phyloP scores from a whole-genome alignment of 2,797 vertebrate genomes.

The Tenualosa thibaudeaui region DNA sequence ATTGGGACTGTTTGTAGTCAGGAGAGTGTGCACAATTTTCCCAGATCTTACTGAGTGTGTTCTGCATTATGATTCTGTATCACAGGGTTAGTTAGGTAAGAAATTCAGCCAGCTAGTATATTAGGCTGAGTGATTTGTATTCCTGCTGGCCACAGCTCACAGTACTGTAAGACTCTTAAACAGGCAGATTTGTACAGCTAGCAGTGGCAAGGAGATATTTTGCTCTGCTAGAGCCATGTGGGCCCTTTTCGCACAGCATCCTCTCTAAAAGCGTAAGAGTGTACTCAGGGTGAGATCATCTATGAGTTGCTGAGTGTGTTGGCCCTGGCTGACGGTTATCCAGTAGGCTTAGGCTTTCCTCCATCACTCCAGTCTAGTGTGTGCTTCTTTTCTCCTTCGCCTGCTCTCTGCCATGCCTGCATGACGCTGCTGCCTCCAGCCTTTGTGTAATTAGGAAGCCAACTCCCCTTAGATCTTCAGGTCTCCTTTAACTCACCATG shows the following conservation, averaged over 20 bases:
- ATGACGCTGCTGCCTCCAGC: constrained; percentile 18
- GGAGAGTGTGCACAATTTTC: too few relatives aligned
- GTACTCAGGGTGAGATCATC: not conserved
- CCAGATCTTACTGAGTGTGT: too few relatives aligned
- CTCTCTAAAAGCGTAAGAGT: not conserved
- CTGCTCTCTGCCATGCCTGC: constrained; percentile 24
- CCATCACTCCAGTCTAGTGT: too few relatives aligned
- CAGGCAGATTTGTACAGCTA: not conserved
- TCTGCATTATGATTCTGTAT: too few relatives aligned
- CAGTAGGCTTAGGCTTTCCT: not conserved
- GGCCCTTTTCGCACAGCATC: not conserved
- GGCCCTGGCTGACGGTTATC: not conserved
- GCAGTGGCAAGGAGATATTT: not conserved
- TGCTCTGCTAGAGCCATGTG: not conserved
- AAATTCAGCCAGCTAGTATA: not conserved
- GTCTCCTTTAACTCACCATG: not conserved
- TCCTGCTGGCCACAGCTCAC: not conserved
- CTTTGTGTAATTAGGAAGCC: not conserved
- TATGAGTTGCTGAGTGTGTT: constrained; percentile 4
- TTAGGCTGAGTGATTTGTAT: not conserved
- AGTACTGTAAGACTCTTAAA: not conserved
- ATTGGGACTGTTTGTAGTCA: too few relatives aligned
- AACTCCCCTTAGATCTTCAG: not conserved
- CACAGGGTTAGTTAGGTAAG: too few relatives aligned
- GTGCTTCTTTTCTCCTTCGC: not conserved